These are phyloP conservation scores for Drosophila pallidifrons DNA, from an alignment of 1,140 invertebrate genomes.

Conservation along the genomic window DNA sequence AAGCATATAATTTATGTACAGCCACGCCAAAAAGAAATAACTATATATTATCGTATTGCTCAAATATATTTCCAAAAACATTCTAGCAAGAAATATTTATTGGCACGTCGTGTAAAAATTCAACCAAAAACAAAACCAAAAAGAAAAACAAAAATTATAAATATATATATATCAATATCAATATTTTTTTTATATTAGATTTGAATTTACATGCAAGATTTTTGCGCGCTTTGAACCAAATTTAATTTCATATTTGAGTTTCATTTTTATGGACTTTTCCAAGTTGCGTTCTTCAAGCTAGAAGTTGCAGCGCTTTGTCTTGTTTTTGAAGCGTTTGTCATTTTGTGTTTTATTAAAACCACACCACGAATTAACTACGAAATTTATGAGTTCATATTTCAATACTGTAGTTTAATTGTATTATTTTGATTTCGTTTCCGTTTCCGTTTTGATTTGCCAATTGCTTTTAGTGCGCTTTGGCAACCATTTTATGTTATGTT, in stretches of 20 bases:
- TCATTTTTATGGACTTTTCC: background rate
- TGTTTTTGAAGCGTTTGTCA: conserved; percentile 39
- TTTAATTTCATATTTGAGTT: conserved; percentile 12
- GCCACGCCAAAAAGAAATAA: conserved; percentile 52
- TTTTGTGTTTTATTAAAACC: conserved; percentile 36
- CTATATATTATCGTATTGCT: conserved; percentile 55
- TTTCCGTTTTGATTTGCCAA: conserved; percentile 22
- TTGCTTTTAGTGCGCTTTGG: conserved; percentile 39
- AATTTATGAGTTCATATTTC: conserved; percentile 17
- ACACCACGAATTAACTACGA: conserved; percentile 76
- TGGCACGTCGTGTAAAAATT: conserved; percentile 72
- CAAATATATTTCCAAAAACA: conserved; percentile 48
- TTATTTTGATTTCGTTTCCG: conserved; percentile 14
- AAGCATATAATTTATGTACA: conserved; percentile 50
- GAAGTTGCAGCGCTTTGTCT: conserved; percentile 36
- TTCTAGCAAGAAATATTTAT: conserved; percentile 52
- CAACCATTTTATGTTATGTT: conserved; percentile 11
- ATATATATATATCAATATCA: conserved; percentile 3
- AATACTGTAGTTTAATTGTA: conserved; percentile 23
- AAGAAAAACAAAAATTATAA: conserved; percentile 17
- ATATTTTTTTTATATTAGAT: conserved; percentile 18
- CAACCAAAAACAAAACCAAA: conserved; percentile 20
- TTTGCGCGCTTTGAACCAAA: conserved; percentile 47
- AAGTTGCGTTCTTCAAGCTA: conserved; percentile 44
- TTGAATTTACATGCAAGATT: conserved; percentile 52